A percentile compares a stretch with the other conserved stretches of the same genome.
phyloP scores from a whole-genome alignment of 1,140 invertebrate genomes.

The Andricus grossulariae region DNA sequence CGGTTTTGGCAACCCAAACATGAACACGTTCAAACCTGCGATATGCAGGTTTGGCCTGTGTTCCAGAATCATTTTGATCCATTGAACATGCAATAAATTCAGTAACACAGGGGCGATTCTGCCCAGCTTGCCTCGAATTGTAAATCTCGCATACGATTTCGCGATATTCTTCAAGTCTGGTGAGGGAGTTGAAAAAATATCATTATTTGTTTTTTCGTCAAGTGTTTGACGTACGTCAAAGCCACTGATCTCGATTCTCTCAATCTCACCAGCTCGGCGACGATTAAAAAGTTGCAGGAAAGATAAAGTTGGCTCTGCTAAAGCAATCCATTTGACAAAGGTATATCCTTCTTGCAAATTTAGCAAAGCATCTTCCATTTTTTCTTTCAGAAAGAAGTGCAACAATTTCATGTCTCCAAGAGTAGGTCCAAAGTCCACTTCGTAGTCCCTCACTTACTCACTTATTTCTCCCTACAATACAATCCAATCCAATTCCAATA shows the following conservation, averaged over 20 bases:
- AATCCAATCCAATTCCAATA: too few relatives aligned
- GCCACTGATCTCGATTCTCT: conserved; percentile 29
- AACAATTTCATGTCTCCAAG: conserved; percentile 35
- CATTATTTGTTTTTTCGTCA: conserved; percentile 13
- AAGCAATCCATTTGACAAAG: conserved; percentile 27
- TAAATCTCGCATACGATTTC: conserved; percentile 36
- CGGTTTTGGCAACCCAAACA: too few relatives aligned
- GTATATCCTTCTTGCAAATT: conserved; percentile 21
- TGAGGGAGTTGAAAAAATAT: not conserved
- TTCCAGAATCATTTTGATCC: conserved; percentile 7
- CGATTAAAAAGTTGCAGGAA: conserved; percentile 11
- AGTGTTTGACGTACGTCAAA: conserved; percentile 19
- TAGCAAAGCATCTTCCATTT: conserved; percentile 12
- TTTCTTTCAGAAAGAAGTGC: conserved; percentile 27
- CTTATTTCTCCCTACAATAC: too few relatives aligned
- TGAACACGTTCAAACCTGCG: too few relatives aligned
- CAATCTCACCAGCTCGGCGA: too few relatives aligned
- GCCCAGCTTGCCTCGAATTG: conserved; percentile 7
- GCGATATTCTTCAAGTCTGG: conserved; percentile 1
- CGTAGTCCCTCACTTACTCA: too few relatives aligned
- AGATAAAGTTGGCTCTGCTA: conserved; percentile 27
- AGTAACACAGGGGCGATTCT: conserved; percentile 40
- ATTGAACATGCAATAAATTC: not conserved
- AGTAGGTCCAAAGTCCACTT: too few relatives aligned
- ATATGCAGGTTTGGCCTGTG: too few relatives aligned